phyloP scores from a whole-genome alignment of 2,888 invertebrate genomes.

The Hemistola chrysoprasaria region DNA sequence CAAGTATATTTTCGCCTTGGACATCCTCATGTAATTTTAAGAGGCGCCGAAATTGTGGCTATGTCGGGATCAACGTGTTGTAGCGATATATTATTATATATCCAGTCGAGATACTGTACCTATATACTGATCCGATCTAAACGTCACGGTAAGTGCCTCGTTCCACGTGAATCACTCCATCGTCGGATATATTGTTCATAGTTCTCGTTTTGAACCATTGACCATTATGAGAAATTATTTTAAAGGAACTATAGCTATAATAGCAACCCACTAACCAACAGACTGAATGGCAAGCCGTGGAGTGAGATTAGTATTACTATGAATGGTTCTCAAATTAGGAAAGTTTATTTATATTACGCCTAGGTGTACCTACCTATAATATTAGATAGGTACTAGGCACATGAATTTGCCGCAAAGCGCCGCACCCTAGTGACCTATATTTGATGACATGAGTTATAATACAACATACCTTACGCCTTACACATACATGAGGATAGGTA shows the following conservation, averaged over 20 bases:
- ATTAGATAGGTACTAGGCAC: conserved; percentile 2
- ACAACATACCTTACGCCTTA: too few species aligned
- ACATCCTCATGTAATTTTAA: conserved; percentile 6
- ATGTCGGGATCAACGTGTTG: conserved; percentile 34
- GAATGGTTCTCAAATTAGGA: too few species aligned
- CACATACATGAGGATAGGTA: too few species aligned
- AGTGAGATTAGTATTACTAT: too few species aligned
- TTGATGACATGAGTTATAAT: conserved; percentile 10
- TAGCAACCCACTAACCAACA: too few species aligned
- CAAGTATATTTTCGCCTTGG: conserved; percentile 21
- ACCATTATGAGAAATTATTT: too few species aligned
- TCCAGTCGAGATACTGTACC: conserved; percentile 17
- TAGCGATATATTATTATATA: conserved; percentile 39
- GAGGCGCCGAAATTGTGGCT: conserved; percentile 15
- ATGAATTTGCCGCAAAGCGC: conserved; percentile 23
- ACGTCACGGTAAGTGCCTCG: conserved; percentile 26
- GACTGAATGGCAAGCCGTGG: too few species aligned
- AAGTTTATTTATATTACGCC: too few species aligned
- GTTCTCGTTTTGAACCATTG: conserved; percentile 14
- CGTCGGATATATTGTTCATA: conserved; percentile 16
- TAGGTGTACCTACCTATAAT: too few species aligned
- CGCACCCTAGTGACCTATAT: conserved; percentile 46
- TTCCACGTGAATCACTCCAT: conserved; percentile 31
- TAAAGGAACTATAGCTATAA: too few species aligned
- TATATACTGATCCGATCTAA: conserved; percentile 17